A percentile compares a stretch with the other conserved stretches of the same genome.
Evolutionary conservation across 2,113 vertebrate genomes (phyloP).

Genomic region (Mohoua ochrocephala): DNA sequence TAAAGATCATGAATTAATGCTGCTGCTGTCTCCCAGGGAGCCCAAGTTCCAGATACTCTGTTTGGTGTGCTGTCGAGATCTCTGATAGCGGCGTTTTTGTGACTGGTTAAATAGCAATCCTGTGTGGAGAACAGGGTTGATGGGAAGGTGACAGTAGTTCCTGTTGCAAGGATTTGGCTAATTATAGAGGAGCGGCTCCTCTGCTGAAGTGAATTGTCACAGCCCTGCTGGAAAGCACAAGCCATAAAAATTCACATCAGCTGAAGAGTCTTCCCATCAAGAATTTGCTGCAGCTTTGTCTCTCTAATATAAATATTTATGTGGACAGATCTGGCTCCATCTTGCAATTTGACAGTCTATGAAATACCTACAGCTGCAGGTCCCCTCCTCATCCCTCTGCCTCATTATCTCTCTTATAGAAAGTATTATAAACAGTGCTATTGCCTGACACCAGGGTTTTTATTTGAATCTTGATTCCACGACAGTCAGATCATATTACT

Average conservation of each 20-base stretch:
- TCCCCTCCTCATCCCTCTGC: not conserved
- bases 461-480: not conserved
- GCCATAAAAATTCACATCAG: constrained; percentile 3
- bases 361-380: not conserved
- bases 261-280: not conserved
- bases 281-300: not conserved
- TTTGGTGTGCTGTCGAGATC: not conserved
- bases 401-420: not conserved
- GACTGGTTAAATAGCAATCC: not conserved
- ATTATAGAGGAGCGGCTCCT: constrained; percentile 11
- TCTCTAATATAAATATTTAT: constrained; percentile 46
- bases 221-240: constrained; percentile 1
- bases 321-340: not conserved
- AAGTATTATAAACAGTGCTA: not conserved
- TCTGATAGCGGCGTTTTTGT: not conserved
- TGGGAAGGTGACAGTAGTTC: not conserved
- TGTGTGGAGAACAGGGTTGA: not conserved
- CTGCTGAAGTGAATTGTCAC: not conserved
- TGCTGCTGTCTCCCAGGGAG: not conserved
- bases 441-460: not conserved
- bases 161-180: not conserved
- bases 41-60: not conserved
- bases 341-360: not conserved
- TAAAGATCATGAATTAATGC: not conserved
- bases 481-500: not conserved